Evolutionary conservation across 2,888 invertebrate species (phyloP).

Genomic region (Epirrita christyi): DNA sequence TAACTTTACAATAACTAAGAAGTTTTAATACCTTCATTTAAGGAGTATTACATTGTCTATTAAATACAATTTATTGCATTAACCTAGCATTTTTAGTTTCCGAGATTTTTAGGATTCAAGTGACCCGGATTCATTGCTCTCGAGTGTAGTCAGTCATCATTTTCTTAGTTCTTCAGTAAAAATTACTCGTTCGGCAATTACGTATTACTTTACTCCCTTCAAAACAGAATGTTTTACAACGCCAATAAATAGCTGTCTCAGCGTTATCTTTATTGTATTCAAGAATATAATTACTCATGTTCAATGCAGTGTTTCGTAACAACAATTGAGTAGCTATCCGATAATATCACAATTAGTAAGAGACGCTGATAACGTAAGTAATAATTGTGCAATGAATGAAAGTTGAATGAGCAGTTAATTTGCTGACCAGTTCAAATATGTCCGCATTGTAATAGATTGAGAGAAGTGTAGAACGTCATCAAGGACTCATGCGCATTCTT

Average conservation of each 20-base stretch:
- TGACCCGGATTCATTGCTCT: too few relatives aligned
- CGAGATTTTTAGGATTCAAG: too few relatives aligned
- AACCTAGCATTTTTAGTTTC: too few relatives aligned
- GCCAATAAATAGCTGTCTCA: background rate
- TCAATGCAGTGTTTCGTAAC: slow-evolving; percentile 25
- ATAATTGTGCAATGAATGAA: slow-evolving; percentile 21
- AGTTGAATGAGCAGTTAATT: slow-evolving; percentile 13
- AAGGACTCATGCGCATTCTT: too few relatives aligned
- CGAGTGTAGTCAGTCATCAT: too few relatives aligned
- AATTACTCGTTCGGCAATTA: too few relatives aligned
- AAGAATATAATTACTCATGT: slow-evolving; percentile 20
- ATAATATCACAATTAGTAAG: slow-evolving; percentile 20
- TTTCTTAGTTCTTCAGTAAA: too few relatives aligned
- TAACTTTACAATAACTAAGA: too few relatives aligned
- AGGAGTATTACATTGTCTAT: too few relatives aligned
- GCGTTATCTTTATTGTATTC: slow-evolving; percentile 22
- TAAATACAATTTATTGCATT: too few relatives aligned
- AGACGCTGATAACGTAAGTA: slow-evolving; percentile 14
- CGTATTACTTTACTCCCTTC: background rate
- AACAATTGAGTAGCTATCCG: slow-evolving; percentile 20
- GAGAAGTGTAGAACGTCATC: too few relatives aligned
- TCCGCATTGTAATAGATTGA: background rate
- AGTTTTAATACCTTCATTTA: too few relatives aligned
- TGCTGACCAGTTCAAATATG: background rate
- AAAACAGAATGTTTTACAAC: background rate